These are phyloP conservation scores for Chaunax sp. DNA, from an alignment of 2,797 vertebrate species.

Conservation along the genomic window DNA sequence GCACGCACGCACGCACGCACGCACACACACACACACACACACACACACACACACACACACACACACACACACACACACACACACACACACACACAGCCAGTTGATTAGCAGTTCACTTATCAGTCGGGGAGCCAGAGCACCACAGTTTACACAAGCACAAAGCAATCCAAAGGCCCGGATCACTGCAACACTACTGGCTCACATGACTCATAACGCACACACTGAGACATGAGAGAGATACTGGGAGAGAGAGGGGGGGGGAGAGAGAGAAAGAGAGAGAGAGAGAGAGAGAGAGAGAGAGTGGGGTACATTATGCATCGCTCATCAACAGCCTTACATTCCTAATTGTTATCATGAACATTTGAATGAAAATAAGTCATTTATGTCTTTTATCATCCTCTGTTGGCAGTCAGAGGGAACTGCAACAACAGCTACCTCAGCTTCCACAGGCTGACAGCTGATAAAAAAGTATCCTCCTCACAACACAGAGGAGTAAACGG, in stretches of 20 bases:
- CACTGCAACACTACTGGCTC: slow-evolving; percentile 61
- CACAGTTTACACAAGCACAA: slow-evolving; percentile 77
- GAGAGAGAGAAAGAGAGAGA: slow-evolving; percentile 15
- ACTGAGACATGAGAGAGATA: slow-evolving; percentile 35
- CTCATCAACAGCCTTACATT: neutral
- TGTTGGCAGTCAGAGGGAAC: slow-evolving; percentile 59
- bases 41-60: slow-evolving; percentile 8
- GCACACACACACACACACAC: no score
- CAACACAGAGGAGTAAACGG: neutral
- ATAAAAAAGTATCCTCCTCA: neutral
- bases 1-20: no score
- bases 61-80: slow-evolving; percentile 15
- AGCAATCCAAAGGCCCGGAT: slow-evolving; percentile 70
- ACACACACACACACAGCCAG: slow-evolving; percentile 19
- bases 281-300: neutral
- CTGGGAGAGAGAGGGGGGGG: slow-evolving; percentile 1
- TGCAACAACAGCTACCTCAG: slow-evolving; percentile 44
- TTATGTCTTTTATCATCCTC: slow-evolving; percentile 60
- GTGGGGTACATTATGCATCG: neutral
- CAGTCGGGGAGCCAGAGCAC: slow-evolving; percentile 68
- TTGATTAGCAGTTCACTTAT: slow-evolving; percentile 79
- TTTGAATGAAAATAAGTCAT: slow-evolving; percentile 25
- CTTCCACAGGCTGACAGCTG: neutral
- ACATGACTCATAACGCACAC: slow-evolving; percentile 74
- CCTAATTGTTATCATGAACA: slow-evolving; percentile 18